Percentiles rank a stretch among this genome's conserved stretches.
Evolutionary conservation across 2,797 vertebrate species (phyloP).

Genomic region (Alcedo quadribrachys): DNA sequence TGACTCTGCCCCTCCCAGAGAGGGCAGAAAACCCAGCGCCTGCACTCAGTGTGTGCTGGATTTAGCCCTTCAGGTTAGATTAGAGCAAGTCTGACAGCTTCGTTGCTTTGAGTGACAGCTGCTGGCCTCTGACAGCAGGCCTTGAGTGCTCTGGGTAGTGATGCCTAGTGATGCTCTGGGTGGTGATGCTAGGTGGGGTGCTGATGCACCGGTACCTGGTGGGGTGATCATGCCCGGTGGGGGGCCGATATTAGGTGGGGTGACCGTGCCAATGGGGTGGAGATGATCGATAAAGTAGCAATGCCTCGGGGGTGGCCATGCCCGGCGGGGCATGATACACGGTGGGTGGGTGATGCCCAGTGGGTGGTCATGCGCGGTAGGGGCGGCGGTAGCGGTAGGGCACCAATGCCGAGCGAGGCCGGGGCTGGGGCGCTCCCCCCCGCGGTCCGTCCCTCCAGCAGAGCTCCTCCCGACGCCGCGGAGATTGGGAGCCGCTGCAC

Average conservation of each 20-base stretch:
- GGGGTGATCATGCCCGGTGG: not conserved
- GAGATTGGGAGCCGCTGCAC: constrained; percentile 32
- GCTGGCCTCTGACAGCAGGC: not conserved
- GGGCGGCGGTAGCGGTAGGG: not conserved
- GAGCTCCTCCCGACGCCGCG: not conserved
- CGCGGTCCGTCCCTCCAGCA: not conserved
- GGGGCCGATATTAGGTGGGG: no score
- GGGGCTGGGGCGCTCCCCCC: not conserved
- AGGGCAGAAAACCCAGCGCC: not conserved
- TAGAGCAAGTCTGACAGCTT: not conserved
- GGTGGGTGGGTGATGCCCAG: no score
- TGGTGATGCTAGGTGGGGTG: rapidly evolving
- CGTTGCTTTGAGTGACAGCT: not conserved
- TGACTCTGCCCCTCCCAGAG: not conserved
- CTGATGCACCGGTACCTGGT: rapidly evolving
- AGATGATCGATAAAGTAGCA: not conserved
- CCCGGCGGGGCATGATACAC: not conserved
- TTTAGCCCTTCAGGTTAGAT: not conserved
- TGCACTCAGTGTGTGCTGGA: rapidly evolving
- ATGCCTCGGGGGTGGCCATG: not conserved
- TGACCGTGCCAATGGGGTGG: rapidly evolving
- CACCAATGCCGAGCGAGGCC: not conserved
- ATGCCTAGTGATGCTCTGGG: not conserved
- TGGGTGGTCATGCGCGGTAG: not conserved
- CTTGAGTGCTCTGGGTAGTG: not conserved